Evolutionary conservation across 2,888 invertebrate species (phyloP).

Genomic region (Carpatolechia fugitivella): DNA sequence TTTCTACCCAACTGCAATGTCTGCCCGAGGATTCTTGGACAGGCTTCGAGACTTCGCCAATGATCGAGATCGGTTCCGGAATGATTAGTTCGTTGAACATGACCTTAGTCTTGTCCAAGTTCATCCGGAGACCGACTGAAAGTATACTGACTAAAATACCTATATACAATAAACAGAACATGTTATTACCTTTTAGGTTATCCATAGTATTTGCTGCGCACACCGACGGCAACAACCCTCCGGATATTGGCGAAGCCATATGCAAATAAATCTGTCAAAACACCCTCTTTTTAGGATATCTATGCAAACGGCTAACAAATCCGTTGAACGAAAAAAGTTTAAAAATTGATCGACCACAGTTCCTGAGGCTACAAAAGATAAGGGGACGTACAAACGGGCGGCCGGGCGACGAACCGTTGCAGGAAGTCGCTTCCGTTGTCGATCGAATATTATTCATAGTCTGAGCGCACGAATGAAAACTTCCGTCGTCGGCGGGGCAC

Average conservation of each 20-base stretch:
- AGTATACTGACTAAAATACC: too few relatives aligned
- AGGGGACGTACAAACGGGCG: conserved; percentile 32
- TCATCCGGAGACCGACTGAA: too few relatives aligned
- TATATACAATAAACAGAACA: too few relatives aligned
- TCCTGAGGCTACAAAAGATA: conserved; percentile 41
- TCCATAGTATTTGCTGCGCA: neutral
- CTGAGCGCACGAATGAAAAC: conserved; percentile 44
- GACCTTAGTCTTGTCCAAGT: too few relatives aligned
- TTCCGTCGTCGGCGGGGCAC: conserved; percentile 35
- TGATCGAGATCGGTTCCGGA: too few relatives aligned
- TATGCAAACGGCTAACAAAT: conserved; percentile 11
- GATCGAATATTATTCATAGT: conserved; percentile 53
- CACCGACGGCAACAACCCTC: neutral
- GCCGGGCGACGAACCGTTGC: conserved; percentile 26
- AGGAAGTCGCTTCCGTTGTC: conserved; percentile 47
- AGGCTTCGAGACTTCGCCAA: too few relatives aligned
- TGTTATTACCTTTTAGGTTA: neutral
- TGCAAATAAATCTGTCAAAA: conserved; percentile 10
- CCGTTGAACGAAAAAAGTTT: conserved; percentile 39
- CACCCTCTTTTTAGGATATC: neutral
- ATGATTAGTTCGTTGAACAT: too few relatives aligned
- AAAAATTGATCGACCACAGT: conserved; percentile 45
- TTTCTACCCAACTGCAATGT: too few relatives aligned
- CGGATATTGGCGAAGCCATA: conserved; percentile 3
- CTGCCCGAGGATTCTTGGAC: too few relatives aligned